Percentiles rank a stretch among this genome's conserved stretches.
phyloP scores from a whole-genome alignment of 2,113 vertebrate species.

The Vidua macroura region DNA sequence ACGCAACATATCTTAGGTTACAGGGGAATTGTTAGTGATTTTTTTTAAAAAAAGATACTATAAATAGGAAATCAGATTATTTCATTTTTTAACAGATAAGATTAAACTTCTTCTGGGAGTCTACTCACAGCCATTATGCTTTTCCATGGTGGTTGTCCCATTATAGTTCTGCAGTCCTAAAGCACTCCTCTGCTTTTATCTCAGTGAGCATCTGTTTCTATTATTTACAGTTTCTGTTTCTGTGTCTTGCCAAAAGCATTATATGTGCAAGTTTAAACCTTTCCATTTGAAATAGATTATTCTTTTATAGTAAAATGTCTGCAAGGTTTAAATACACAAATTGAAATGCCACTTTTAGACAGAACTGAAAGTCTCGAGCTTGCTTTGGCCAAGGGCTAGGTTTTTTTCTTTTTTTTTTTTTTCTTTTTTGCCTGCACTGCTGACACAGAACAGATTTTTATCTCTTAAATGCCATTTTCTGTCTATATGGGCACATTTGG shows the following conservation, averaged over 20 bases:
- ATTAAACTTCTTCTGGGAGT: background rate
- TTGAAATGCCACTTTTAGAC: slow-evolving; percentile 64
- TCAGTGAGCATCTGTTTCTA: slow-evolving; percentile 21
- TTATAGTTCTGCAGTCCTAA: background rate
- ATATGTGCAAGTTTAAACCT: slow-evolving; percentile 58
- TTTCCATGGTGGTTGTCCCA: background rate
- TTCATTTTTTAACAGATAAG: slow-evolving; percentile 17
- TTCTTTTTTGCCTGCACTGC: background rate
- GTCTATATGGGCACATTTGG: background rate
- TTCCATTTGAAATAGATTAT: slow-evolving; percentile 69
- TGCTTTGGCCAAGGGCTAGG: slow-evolving; percentile 44
- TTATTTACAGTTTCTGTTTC: slow-evolving; percentile 66
- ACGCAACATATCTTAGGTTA: background rate
- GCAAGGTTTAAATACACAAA: slow-evolving; percentile 64
- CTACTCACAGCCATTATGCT: background rate
- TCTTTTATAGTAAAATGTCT: slow-evolving; percentile 69
- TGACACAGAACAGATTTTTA: slow-evolving; percentile 48
- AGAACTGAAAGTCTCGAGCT: slow-evolving; percentile 35
- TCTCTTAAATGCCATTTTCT: slow-evolving; percentile 57
- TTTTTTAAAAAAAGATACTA: background rate
- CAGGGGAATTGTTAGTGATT: background rate
- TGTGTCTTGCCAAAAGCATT: slow-evolving; percentile 43
- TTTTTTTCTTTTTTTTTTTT: background rate
- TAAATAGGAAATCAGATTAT: background rate
- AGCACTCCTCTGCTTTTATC: slow-evolving; percentile 6